A percentile compares a stretch with the other conserved stretches of the same genome.
These are phyloP conservation scores for Recurvirostra avosetta DNA, from an alignment of 2,113 vertebrate species.

Conservation along the genomic window DNA sequence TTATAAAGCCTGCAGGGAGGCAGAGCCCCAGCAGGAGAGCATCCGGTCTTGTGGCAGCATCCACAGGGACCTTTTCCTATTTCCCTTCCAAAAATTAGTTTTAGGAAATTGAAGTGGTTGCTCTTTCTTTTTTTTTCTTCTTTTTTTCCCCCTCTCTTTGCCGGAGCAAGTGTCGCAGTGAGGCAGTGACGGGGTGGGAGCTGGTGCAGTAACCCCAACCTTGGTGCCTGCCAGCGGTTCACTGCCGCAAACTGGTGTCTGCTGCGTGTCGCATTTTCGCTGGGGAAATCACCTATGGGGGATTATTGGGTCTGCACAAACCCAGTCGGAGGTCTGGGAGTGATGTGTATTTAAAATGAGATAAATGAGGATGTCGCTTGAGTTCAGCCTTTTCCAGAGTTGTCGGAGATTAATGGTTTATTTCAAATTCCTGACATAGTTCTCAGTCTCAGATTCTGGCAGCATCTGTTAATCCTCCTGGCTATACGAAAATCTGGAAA, in stretches of 20 bases:
- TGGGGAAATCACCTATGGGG: neutral
- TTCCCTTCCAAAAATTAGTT: neutral
- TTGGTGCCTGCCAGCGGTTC: neutral
- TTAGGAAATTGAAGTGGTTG: neutral
- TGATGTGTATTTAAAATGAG: constrained; percentile 21
- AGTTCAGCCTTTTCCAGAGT: constrained; percentile 19
- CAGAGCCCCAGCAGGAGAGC: neutral
- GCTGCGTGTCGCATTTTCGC: neutral
- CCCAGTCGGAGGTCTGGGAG: neutral
- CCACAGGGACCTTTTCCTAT: neutral
- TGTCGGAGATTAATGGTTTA: constrained; percentile 25
- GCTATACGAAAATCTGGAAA: neutral
- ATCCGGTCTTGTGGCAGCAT: neutral
- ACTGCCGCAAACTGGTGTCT: fast-evolving
- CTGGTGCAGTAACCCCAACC: neutral
- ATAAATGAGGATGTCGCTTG: constrained; percentile 26
- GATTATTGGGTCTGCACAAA: neutral
- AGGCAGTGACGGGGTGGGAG: neutral
- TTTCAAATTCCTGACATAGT: constrained; percentile 53
- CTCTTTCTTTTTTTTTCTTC: neutral
- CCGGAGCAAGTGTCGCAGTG: fast-evolving
- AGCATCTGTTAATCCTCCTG: constrained; percentile 17
- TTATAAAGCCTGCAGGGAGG: neutral
- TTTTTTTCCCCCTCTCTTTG: neutral
- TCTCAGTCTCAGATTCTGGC: constrained; percentile 23